Base-by-base conservation (phyloP, 2,113 vertebrate genomes). In the Colaptes auratus region DNA sequence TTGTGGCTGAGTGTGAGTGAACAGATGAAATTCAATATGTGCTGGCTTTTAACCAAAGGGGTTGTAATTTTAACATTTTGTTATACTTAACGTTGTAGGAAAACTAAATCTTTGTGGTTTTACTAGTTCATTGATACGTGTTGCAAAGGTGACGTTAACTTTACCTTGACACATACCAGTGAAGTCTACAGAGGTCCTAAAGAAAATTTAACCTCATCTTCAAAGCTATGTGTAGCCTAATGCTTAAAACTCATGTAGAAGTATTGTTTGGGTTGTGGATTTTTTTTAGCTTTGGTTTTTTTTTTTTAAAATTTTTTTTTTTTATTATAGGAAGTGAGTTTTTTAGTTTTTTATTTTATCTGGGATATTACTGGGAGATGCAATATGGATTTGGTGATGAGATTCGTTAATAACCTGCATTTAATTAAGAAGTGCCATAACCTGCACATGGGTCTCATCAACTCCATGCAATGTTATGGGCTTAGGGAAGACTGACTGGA, bases 1-100 rank as follows among this genome's bases (percentile, higher is more conserved):
- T 63, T 60, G 71, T 91, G 46, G 33, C 75, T 86, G 82, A 88
- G 21, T 91, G 75, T 59, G 77, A 89, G 84, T 80, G 85, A 92
- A 89, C 82, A 96, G 87, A 89, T 92, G 84, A 95, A 82, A 88
- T 91, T 80, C 82, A 92, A 4, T 93, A 74, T 91, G 84, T 59
- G 46, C 78, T 95, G 94, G 89, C 92, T 91, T 93, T 88, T 80
- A 91, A 85, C 69, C 91, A 89, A 73, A 27, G 20, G 79, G 86
- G 14, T 48, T 94, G 23, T 70, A 85, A 82, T 92, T 76, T 91
- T 88, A 82, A 73, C 36, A 28, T 67, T 76, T 76, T 78, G 9
- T 88, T 63, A 53, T 80, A 65, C 46, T 77, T 82, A 70, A 65
- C 74, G 64, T 79, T 90, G 46, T 56, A 72, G 48, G 20, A 83